Percentiles rank a stretch among this genome's conserved stretches.
These are phyloP conservation scores for Arbacia lixula DNA, from an alignment of 53 echinoderm and acorn worm species.

Conservation along the genomic window DNA sequence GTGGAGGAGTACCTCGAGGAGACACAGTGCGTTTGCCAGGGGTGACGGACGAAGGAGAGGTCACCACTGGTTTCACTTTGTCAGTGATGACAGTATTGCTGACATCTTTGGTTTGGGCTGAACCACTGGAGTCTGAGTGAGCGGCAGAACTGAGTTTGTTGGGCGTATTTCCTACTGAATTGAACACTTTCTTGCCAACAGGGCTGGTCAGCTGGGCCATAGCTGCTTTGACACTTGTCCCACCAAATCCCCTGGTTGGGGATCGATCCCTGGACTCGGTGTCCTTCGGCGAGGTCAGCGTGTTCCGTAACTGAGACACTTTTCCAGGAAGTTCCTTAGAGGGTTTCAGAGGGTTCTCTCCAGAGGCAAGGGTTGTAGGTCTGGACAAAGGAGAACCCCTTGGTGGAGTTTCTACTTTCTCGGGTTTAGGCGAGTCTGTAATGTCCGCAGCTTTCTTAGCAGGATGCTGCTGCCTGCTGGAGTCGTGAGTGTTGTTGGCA, in stretches of 20 bases:
- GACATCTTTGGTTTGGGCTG: conserved; percentile 44
- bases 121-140: conserved; percentile 32
- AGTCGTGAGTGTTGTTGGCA: background rate
- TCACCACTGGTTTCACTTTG: conserved; percentile 47
- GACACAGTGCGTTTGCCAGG: conserved; percentile 73
- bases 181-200: conserved; percentile 56
- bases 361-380: conserved; percentile 35
- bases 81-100: conserved; percentile 47
- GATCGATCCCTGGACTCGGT: conserved; percentile 50
- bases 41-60: conserved; percentile 51
- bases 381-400: conserved; percentile 17
- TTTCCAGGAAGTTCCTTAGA: conserved; percentile 22
- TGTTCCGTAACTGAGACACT: conserved; percentile 49
- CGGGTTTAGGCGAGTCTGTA: conserved; percentile 28
- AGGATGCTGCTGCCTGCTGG: conserved; percentile 16
- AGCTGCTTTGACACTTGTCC: conserved; percentile 60
- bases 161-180: conserved; percentile 49
- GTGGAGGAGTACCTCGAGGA: conserved; percentile 95
- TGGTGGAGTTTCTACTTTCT: conserved; percentile 8
- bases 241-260: conserved; percentile 38
- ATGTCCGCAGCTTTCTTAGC: conserved; percentile 6
- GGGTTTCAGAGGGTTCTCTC: conserved; percentile 5
- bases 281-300: conserved; percentile 47
- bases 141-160: conserved; percentile 59
- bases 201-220: conserved; percentile 68